A percentile compares a stretch with the other conserved stretches of the same genome.
phyloP scores from a whole-genome alignment of 2,888 invertebrate species.

The Machimus atricapillus region DNA sequence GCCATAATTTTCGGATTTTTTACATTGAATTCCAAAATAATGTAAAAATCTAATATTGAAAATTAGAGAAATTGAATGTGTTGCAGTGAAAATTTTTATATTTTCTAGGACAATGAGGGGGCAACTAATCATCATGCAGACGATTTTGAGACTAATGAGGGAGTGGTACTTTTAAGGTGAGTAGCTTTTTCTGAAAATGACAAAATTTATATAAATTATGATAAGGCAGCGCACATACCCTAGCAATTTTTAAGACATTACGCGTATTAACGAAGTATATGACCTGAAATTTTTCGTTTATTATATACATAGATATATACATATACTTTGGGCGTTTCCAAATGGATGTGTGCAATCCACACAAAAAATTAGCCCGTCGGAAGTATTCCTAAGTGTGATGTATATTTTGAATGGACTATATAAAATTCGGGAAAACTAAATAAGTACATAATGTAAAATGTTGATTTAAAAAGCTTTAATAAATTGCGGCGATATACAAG shows the following conservation, averaged over 20 bases:
- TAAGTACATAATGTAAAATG: too few relatives aligned
- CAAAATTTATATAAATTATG: background rate
- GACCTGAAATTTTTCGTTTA: background rate
- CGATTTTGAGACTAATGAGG: conserved; percentile 41
- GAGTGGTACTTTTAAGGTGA: conserved; percentile 44
- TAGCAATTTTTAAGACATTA: background rate
- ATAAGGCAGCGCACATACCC: background rate
- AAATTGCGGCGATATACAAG: too few relatives aligned
- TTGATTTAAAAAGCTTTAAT: too few relatives aligned
- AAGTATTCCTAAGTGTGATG: too few relatives aligned
- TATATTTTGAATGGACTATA: too few relatives aligned
- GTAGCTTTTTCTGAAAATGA: background rate
- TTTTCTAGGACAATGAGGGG: conserved; percentile 41
- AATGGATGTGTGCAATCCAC: too few relatives aligned
- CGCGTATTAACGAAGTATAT: background rate
- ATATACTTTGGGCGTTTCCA: background rate
- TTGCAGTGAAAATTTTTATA: background rate
- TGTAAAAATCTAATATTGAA: background rate
- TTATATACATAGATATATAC: too few relatives aligned
- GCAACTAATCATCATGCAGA: conserved; percentile 42
- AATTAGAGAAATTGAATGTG: background rate
- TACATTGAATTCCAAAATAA: background rate
- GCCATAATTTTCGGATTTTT: background rate
- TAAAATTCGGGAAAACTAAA: too few relatives aligned
- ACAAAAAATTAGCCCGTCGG: too few relatives aligned